A percentile compares a stretch with the other conserved stretches of the same genome.
phyloP scores from a whole-genome alignment of 2,113 vertebrate genomes.

The Aix galericulata region DNA sequence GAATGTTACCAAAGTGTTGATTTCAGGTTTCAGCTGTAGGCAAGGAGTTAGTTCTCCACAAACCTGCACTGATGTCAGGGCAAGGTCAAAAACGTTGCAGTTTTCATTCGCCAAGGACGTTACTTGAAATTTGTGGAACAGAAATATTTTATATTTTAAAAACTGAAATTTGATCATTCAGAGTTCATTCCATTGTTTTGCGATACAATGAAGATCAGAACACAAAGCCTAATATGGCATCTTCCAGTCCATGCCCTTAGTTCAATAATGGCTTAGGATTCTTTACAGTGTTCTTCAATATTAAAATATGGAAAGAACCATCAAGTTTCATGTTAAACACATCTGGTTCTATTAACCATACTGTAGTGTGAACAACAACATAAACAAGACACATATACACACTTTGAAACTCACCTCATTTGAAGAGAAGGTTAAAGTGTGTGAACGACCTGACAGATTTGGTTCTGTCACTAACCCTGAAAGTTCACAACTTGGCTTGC shows the following conservation, averaged over 20 bases:
- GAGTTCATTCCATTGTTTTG: not conserved
- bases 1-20: not conserved
- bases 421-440: constrained; percentile 95
- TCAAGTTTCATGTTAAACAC: constrained; percentile 27
- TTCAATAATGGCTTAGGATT: not conserved
- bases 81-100: not conserved
- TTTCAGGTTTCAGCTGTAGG: not conserved
- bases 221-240: not conserved
- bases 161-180: not conserved
- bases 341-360: constrained; percentile 35
- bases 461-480: constrained; percentile 92
- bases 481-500: constrained; percentile 88
- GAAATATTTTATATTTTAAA: not conserved
- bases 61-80: not conserved
- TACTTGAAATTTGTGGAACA: not conserved
- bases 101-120: not conserved
- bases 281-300: constrained; percentile 23
- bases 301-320: not conserved
- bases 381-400: constrained; percentile 74
- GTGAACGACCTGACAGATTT: constrained; percentile 92
- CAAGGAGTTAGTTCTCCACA: not conserved
- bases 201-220: not conserved
- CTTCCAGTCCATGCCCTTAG: not conserved
- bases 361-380: constrained; percentile 57
- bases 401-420: constrained; percentile 89